Conservation (phyloP, 2,113 vertebrate genomes). For the Hemiprocne comata region DNA sequence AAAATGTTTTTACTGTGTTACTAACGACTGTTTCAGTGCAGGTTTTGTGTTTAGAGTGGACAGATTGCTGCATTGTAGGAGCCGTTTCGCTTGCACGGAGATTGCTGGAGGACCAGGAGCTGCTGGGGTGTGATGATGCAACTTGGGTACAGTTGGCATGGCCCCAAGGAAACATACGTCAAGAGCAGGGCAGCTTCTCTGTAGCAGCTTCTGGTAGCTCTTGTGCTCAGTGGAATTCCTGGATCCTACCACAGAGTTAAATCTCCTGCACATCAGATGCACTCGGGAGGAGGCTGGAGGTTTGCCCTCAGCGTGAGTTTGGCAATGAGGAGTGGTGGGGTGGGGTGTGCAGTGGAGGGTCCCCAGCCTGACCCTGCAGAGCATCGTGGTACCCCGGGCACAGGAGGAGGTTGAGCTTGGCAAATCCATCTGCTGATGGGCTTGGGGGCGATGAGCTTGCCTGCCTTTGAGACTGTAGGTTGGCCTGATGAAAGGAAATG, state of each 20-base stretch:
- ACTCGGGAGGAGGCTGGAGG: too few relatives aligned
- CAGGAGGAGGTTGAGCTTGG: neutral
- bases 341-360: neutral
- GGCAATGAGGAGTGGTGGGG: too few relatives aligned
- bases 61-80: neutral
- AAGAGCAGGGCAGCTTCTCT: neutral
- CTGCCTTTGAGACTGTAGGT: fast-evolving
- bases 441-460: neutral
- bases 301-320: too few relatives aligned
- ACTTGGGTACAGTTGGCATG: fast-evolving
- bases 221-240: fast-evolving
- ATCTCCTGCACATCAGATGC: neutral
- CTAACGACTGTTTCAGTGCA: neutral
- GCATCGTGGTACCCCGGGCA: fast-evolving
- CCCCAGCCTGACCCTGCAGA: neutral
- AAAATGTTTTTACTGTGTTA: neutral
- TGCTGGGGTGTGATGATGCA: neutral
- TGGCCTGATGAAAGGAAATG: neutral
- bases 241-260: neutral
- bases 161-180: neutral
- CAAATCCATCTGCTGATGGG: fast-evolving
- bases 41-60: neutral
- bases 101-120: neutral
- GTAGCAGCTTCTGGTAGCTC: neutral
- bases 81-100: neutral